Conservation (phyloP, 2,797 vertebrate species). For the Microtus californicus region DNA sequence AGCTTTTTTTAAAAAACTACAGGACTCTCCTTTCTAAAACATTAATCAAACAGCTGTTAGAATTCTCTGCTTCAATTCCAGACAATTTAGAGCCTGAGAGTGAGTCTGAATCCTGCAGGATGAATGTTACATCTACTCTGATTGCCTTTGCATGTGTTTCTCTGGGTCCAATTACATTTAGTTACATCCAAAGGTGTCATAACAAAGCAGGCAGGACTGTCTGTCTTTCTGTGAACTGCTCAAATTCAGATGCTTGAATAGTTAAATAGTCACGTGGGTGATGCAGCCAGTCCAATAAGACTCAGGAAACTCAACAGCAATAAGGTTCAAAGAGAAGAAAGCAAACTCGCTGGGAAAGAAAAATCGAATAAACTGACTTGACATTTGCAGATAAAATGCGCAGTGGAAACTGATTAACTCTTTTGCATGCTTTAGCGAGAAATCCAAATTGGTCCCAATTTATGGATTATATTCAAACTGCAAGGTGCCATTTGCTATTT, state of each 20-base stretch:
- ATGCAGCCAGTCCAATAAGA: background rate
- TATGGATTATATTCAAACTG: background rate
- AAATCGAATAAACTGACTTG: conserved; percentile 3
- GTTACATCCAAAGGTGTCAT: background rate
- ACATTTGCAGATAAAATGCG: background rate
- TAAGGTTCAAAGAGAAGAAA: background rate
- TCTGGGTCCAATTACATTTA: conserved; percentile 9
- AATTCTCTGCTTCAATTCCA: background rate
- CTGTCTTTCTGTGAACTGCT: conserved; percentile 1
- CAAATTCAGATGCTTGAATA: conserved; percentile 1
- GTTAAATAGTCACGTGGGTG: background rate
- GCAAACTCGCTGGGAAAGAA: conserved; percentile 38
- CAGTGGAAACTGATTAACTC: background rate
- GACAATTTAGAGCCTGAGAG: conserved; percentile 1
- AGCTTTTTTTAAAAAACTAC: background rate
- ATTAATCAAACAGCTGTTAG: background rate
- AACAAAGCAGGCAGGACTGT: conserved; percentile 45
- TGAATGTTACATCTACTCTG: background rate
- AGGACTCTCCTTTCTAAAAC: background rate
- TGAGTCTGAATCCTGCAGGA: background rate
- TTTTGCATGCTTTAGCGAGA: background rate
- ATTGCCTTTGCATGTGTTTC: conserved; percentile 11
- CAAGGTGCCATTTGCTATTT: background rate
- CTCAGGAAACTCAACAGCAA: background rate
- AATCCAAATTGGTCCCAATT: background rate